Base-by-base conservation (phyloP, 2,113 vertebrate species). In the Amblyornis subalaris region DNA sequence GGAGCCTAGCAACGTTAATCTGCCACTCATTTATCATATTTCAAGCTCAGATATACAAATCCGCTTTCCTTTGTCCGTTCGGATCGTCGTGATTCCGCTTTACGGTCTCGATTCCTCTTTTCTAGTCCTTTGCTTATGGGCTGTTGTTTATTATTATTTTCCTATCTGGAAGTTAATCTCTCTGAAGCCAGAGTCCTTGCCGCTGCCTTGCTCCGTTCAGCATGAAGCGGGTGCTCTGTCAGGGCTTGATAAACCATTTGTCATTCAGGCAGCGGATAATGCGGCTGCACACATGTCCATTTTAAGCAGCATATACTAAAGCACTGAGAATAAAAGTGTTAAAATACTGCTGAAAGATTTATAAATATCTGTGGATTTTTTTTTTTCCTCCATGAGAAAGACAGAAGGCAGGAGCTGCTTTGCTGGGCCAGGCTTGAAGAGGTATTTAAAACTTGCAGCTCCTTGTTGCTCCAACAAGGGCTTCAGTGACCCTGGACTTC, bases 121-220 rank as follows among this genome's bases (percentile, higher is more conserved):
- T 79, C 92, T 57, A 70, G 70, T 75, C 86, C 89, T 89, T 50
- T 78, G 91, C 90, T 92, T 92, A 81, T 4, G n/a, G 57, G 53
- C 86, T 91, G 89, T 90, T 96, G 94, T 94, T 96, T 95, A 94
- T 91, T 93, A 92, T 88, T 92, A 96, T 96, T 94, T 92, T 69
- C 89, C 90, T 96, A 96, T 96, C 95, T 79, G 74, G 93, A 93
- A 94, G 92, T 91, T 85, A 93, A 96, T 96, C 91, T 96, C 93
- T 94, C 96, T 94, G 94, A 96, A 95, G 95, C 36, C 51, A 4
- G 88, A 93, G 95, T 94, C 95, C 93, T 94, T 95, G 92, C 90
- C 0, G 48, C 72, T 77, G 93, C 79, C 86, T 90, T 67, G 57
- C 89, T 86, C 76, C 9, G 3, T 93, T 93, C 93, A 78, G 93